phyloP scores from a whole-genome alignment of 2,888 invertebrate species.

The Polylopha cassiicola region DNA sequence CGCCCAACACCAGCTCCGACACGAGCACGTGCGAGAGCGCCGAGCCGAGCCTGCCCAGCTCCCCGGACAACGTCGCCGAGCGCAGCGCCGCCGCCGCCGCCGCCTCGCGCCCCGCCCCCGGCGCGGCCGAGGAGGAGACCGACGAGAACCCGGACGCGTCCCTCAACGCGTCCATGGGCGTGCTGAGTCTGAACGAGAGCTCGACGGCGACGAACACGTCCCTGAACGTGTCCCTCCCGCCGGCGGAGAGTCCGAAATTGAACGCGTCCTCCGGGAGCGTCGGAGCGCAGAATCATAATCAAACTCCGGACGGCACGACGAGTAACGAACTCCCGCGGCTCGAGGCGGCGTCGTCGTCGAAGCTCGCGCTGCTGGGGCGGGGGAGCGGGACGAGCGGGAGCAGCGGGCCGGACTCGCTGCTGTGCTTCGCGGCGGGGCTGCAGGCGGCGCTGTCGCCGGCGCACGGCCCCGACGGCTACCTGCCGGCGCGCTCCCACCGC shows the following conservation, averaged over 20 bases:
- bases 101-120: constrained; percentile 33
- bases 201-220: constrained; percentile 70
- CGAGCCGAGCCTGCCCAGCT: constrained; percentile 84
- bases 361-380: constrained; percentile 36
- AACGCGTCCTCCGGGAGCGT: constrained; percentile 38
- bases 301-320: constrained; percentile 38
- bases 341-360: constrained; percentile 59
- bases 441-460: constrained; percentile 64
- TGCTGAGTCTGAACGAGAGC: constrained; percentile 63
- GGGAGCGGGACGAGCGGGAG: constrained; percentile 44
- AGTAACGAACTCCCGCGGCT: constrained; percentile 44
- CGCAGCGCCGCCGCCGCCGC: constrained; percentile 40
- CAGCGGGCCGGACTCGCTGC: constrained; percentile 56
- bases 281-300: constrained; percentile 37
- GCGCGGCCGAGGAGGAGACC: constrained; percentile 31
- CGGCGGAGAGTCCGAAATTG: constrained; percentile 59
- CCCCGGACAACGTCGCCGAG: constrained; percentile 70
- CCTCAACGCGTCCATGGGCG: constrained; percentile 59
- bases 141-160: constrained; percentile 44
- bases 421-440: constrained; percentile 58
- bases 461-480: constrained; percentile 53
- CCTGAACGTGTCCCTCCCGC: constrained; percentile 61
- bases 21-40: constrained; percentile 84
- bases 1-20: constrained; percentile 83
- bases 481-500: constrained; percentile 43